Base-by-base conservation (phyloP, 2,113 vertebrate species). In the Colistium nudipinnis region DNA sequence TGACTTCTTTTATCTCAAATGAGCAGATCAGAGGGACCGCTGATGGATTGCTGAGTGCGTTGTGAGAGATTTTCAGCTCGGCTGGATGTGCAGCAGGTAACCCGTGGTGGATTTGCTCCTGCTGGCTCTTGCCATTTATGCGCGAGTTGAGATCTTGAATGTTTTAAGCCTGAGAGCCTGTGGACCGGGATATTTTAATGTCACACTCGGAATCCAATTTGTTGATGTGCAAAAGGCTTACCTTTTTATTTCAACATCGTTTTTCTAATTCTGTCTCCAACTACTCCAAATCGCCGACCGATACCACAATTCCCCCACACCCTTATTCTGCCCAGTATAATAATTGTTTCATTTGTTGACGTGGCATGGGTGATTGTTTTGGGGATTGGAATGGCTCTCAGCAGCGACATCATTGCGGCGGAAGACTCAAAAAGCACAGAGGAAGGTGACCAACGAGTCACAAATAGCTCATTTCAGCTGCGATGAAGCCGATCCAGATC, bases 1-100 rank as follows among this genome's bases (percentile, higher is more conserved):
- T 61, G 51, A 57, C 78, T 76, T 68, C 43, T 87, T 81, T 83
- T 76, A 81, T 85, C 83, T 81, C 59, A 81, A 76, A 86, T 76
- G 73, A 81, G 77, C 61, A 65, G 76, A 84, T 85, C 80, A 64
- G 70, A 74, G 51, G n/a, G 64, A 53, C 54, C 64, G 69, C 72
- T 71, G 65, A 64, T 67, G 81, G 62, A 70, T 76, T 83, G 62
- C 74, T 81, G 81, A 81, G 68, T 62, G 54, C 9, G n/a, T 70
- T n/a, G 62, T 39, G 56, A 59, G 60, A 70, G 48, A 75, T 62
- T 70, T 82, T 73, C 56, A 54, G 56, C 63, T 60, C 27, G 53
- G 51, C 38, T 69, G 54, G 62, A 36, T 64, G 35, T 53, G 6
- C 12, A n/a, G 30, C 8, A 7, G 45, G 27, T 48, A 56, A 70